phyloP scores from a whole-genome alignment of 2,888 invertebrate genomes.

The Athripsodes cinereus region DNA sequence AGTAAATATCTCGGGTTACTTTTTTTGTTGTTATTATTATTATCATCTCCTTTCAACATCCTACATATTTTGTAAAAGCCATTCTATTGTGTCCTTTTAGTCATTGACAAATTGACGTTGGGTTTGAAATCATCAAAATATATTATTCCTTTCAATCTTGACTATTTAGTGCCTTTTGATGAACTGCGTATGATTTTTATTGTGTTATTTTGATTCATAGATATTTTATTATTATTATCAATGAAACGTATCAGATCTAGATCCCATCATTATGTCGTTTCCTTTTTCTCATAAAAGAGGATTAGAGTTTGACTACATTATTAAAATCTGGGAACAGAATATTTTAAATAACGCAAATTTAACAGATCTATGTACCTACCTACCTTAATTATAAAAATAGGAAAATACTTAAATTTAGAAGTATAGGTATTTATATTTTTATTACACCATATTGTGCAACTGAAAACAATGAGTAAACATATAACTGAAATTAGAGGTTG shows the following conservation, averaged over 20 bases:
- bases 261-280: neutral
- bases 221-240: no score
- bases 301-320: no score
- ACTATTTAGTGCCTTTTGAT: neutral
- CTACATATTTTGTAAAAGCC: neutral
- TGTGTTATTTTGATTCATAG: no score
- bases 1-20: conserved; percentile 20
- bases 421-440: no score
- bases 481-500: no score
- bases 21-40: conserved; percentile 13
- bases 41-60: neutral
- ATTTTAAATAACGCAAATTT: no score
- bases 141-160: neutral
- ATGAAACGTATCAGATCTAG: neutral
- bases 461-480: no score
- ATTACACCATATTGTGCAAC: no score
- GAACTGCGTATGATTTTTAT: neutral
- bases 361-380: no score
- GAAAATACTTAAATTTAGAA: no score
- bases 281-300: neutral
- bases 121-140: neutral
- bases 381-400: no score
- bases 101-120: conserved; percentile 21
- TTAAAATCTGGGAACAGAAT: no score
- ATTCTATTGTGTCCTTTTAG: conserved; percentile 13